A percentile compares a stretch with the other conserved stretches of the same genome.
These are phyloP conservation scores for Microctenopoma stevenorrisi DNA, from an alignment of 2,797 vertebrate genomes.

Conservation along the genomic window DNA sequence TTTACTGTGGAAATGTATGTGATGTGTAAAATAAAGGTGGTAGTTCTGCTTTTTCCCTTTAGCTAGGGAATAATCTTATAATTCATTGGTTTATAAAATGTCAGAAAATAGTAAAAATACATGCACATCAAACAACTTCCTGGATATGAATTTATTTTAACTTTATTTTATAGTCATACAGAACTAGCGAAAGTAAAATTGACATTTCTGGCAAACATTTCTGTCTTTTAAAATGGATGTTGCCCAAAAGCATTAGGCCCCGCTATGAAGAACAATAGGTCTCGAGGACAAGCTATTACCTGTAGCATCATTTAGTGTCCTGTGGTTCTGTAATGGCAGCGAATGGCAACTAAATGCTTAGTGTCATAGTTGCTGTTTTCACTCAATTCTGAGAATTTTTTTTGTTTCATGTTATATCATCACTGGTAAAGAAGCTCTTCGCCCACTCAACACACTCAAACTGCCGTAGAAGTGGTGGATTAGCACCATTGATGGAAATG, in stretches of 20 bases:
- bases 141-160: no score
- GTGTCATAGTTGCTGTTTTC: not conserved
- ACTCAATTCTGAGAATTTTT: not conserved
- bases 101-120: no score
- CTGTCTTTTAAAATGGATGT: constrained; percentile 4
- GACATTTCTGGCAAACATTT: not conserved
- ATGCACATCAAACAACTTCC: no score
- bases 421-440: constrained; percentile 36
- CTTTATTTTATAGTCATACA: no score
- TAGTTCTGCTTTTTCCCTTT: not conserved
- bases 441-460: constrained; percentile 27
- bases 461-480: constrained; percentile 32
- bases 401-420: constrained; percentile 16
- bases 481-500: constrained; percentile 54
- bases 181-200: not conserved
- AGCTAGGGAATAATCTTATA: no score
- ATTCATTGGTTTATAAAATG: no score
- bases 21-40: not conserved
- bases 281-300: constrained; percentile 30
- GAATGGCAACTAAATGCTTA: constrained; percentile 24
- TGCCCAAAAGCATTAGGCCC: constrained; percentile 25
- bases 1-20: no score
- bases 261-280: constrained; percentile 34
- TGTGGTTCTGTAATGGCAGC: constrained; percentile 9
- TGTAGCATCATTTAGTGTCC: constrained; percentile 11